Base-by-base conservation (phyloP, 2,797 vertebrate genomes). In the Naso thynnoides region DNA sequence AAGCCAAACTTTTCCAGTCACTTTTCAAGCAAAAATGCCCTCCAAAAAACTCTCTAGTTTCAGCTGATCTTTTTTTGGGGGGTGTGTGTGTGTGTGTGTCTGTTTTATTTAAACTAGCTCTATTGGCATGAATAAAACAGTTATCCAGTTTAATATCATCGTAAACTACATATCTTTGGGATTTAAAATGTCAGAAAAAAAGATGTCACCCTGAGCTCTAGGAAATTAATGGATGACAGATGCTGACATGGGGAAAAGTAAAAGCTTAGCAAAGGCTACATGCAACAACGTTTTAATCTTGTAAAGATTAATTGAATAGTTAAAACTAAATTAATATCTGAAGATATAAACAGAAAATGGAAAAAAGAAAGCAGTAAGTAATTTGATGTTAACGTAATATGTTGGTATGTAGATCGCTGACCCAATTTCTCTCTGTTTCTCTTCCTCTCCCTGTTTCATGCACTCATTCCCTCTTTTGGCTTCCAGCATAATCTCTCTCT, bases 371-470 rank as follows among this genome's bases (percentile, higher is more conserved):
- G 79, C 59, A 59, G 82, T 91, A 90, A 88, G 78, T 92, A 86
- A 93, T 91, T 88, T 89, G 81, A 89, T 44, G 73, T 86, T 86
- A 90, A 92, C 87, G 87, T 90, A 84, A 91, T 89, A 92, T 85
- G 85, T 79, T 83, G 85, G 88, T 90, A 91, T 93, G 93, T 93
- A 93, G 91, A 92, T 92, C 85, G 73, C 86, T 95, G 95, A 95
- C 95, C 95, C 88, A 94, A 79, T 95, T 95, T 94, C 85, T 83
- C 82, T 81, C 70, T 81, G 69, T 82, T 64, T 79, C 74, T 86
- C 79, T 82, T 68, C 55, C 67, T 67, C 86, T 90, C 80, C 60
- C 76, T 89, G 70, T 86, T 81, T 90, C 84, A 82, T 86, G 83
- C 61, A 26, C 81, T 91, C 88, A 88, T 91, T 89, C 89, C 70